These are phyloP conservation scores for Tapirus terrestris DNA, from an alignment of 2,113 vertebrate genomes.

Conservation along the genomic window DNA sequence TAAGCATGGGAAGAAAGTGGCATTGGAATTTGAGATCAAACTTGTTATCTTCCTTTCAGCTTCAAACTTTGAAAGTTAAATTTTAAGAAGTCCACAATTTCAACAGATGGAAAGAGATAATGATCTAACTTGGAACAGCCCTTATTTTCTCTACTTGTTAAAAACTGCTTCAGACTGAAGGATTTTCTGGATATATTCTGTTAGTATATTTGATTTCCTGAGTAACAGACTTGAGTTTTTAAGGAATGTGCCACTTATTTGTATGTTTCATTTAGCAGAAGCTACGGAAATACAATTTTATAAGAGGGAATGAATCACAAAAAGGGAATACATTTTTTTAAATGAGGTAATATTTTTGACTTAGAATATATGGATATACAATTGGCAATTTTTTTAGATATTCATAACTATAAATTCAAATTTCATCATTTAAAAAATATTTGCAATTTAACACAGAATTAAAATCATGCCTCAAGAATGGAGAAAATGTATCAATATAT, in stretches of 20 bases:
- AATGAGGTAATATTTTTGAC: not conserved
- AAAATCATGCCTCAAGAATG: not conserved
- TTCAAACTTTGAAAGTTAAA: slow-evolving; percentile 9
- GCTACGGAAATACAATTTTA: not conserved
- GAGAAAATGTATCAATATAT: not conserved
- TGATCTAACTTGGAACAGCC: not conserved
- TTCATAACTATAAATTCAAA: not conserved
- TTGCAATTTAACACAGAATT: not conserved
- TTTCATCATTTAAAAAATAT: not conserved
- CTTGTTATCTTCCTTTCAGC: not conserved
- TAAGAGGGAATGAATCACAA: not conserved
- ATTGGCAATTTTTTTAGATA: not conserved
- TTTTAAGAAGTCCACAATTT: not conserved
- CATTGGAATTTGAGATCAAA: not conserved
- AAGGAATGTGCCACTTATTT: not conserved
- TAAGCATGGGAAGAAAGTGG: not conserved
- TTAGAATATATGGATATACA: not conserved
- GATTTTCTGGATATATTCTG: slow-evolving; percentile 5
- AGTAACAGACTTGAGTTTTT: not conserved
- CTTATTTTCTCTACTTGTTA: not conserved
- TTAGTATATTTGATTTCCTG: not conserved
- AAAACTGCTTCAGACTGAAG: not conserved
- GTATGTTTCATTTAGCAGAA: not conserved
- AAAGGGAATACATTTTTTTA: not conserved
- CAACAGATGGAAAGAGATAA: not conserved